phyloP scores from a whole-genome alignment of 2,888 invertebrate species.

The Epirrhoe alternata region DNA sequence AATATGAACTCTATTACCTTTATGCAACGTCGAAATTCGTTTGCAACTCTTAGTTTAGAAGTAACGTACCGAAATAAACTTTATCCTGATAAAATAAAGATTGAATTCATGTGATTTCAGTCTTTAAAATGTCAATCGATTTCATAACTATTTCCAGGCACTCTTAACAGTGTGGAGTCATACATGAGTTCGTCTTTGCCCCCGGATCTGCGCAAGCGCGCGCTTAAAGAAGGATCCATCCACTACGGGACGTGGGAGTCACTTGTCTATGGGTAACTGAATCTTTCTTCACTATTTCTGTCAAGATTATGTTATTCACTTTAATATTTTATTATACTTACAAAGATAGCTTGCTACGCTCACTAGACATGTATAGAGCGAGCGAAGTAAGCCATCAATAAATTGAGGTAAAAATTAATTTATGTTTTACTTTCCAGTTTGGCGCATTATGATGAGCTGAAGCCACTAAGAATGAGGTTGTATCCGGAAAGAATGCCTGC shows the following conservation, averaged over 20 bases:
- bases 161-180: slow-evolving; percentile 91
- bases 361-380: too few relatives aligned
- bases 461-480: slow-evolving; percentile 87
- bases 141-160: slow-evolving; percentile 71
- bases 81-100: too few relatives aligned
- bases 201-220: slow-evolving; percentile 42
- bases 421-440: slow-evolving; percentile 64
- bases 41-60: too few relatives aligned
- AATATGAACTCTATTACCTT: neutral
- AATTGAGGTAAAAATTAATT: neutral
- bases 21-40: too few relatives aligned
- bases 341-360: too few relatives aligned
- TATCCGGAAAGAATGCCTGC: slow-evolving; percentile 87
- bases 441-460: slow-evolving; percentile 87
- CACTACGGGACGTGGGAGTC: slow-evolving; percentile 97
- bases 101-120: too few relatives aligned
- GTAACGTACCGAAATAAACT: too few relatives aligned
- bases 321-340: too few relatives aligned
- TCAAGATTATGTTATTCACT: too few relatives aligned
- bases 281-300: too few relatives aligned
- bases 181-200: slow-evolving; percentile 79
- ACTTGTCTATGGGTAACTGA: slow-evolving; percentile 87
- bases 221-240: slow-evolving; percentile 69
- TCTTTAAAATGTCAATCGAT: neutral
- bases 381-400: too few relatives aligned